Evolutionary conservation across 2,113 vertebrate species (phyloP), one percentile per base, ranked within the genome.

Genomic region (Prolemur simus): DNA sequence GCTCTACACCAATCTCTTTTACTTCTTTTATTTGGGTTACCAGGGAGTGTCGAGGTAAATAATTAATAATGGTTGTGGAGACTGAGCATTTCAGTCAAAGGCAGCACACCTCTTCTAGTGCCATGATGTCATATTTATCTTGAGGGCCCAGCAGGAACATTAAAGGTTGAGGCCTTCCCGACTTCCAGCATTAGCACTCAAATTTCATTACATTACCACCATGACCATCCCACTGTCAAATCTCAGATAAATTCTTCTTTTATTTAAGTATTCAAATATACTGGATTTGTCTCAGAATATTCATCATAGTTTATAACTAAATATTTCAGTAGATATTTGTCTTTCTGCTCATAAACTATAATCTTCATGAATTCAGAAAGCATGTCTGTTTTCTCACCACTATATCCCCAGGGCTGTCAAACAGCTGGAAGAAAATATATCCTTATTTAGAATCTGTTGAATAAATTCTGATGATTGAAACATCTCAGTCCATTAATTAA

Each of bases 401-500:
- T 89, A 0, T 54, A 27, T 68, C 66, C 63, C 64, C 45, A 87
- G 68, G 23, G 17, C n/a, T 42, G n/a, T 32, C 39, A 78, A 66
- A 66, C 47, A 81, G 58, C 56, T 89, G 42, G 32, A 71, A 95
- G 18, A 87, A 96, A 92, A 88, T 80, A 56, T 58, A n/a, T 71
- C 74, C 12, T 94, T 77, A 87, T 66, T 87, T 96, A 80, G 29
- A 21, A 87, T 90, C 21, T 90, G 5, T 39, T 29, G 42, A 88
- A 82, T 86, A 92, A 89, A 94, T 0, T 37, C 63, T 76, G 63
- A 73, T 94, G n/a, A 81, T 45, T 96, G 52, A 94, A 95, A 58
- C 83, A 73, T 45, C 63, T 84, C 7, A 92, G 88, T 34, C 23
- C 91, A 89, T 91, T 86, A 89, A 76, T 21, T 78, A 78, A 32